Base-by-base conservation (phyloP, 2,888 invertebrate genomes). In the Fragum sueziense region DNA sequence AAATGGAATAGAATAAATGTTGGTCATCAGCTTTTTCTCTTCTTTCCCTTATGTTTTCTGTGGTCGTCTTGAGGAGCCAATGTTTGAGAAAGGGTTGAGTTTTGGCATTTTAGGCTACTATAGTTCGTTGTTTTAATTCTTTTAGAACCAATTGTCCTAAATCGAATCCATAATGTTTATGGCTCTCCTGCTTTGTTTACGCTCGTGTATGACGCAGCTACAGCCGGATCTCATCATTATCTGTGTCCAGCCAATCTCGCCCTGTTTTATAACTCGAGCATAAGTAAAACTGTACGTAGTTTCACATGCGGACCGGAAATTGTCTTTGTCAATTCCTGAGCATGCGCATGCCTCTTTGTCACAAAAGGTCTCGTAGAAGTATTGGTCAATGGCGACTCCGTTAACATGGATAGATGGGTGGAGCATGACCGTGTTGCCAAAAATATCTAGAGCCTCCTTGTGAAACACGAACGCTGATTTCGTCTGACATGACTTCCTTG, bases 291-390 rank as follows among this genome's bases (percentile, higher is more conserved):
- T 61, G 34, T 54, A 52, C 20, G 33, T 41, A 25, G 74, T 74
- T 31, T 74, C 57, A 29, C 74, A 74, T 3, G 74, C 29, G 20
- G 74, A 74, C 20, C 31, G 67, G 41, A 34, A 74, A 2, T n/a
- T 17, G 7, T 17, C 14, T 2, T 34, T 57, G 68, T 74, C 74
- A n/a, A 74, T 59, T n/a, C 74, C 74, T n/a, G 37, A 27, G 33
- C 74, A 74, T 29, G 29, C n/a, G 37, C 74, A 74, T 20, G 31
- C 52, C 29, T 74, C 74, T 37, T 34, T 54, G 34, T 74, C 47
- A 67, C 74, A 74, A n/a, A 57, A 74, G 27, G 74, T 52, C 29
- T 74, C 74, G 47, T 68, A 74, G 34, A 74, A 74, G 25, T 68
- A 57, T 33, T 74, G 74, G n/a, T 74, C 68, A n/a, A 74, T 41